Evolutionary conservation across 2,888 invertebrate species (phyloP).

Genomic region (Autographa gamma): DNA sequence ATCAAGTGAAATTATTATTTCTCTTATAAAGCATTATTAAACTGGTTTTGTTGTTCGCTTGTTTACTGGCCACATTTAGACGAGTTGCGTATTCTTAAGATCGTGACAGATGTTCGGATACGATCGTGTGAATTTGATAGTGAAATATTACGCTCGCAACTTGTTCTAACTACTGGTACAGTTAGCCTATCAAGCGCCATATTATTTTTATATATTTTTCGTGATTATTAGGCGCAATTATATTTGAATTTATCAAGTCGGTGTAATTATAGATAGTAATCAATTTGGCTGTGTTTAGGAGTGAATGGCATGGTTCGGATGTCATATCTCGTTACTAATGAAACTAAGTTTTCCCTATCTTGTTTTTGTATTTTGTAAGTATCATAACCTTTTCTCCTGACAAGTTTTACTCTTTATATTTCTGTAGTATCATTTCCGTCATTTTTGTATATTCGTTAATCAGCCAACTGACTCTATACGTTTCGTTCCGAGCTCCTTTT

Average conservation of each 20-base stretch:
- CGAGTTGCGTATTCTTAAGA: conserved; percentile 82
- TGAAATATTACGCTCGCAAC: conserved; percentile 82
- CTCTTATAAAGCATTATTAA: neutral
- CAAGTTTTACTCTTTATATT: too few relatives aligned
- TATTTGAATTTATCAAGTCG: conserved; percentile 14
- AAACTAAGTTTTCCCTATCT: too few relatives aligned
- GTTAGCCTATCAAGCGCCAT: conserved; percentile 60
- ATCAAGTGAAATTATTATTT: too few relatives aligned
- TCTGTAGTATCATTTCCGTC: too few relatives aligned
- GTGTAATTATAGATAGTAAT: conserved; percentile 23
- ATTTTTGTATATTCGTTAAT: too few relatives aligned
- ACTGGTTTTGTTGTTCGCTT: conserved; percentile 40
- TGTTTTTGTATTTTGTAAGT: too few relatives aligned
- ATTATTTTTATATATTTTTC: conserved; percentile 23
- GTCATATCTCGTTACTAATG: conserved; percentile 19
- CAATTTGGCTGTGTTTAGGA: conserved; percentile 22
- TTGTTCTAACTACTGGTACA: conserved; percentile 77
- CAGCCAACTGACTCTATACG: too few relatives aligned
- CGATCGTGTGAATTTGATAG: conserved; percentile 88
- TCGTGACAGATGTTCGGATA: conserved; percentile 86
- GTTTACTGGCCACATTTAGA: conserved; percentile 68
- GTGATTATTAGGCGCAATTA: conserved; percentile 22
- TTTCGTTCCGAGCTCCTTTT: too few relatives aligned
- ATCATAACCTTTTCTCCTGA: too few relatives aligned
- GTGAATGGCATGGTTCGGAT: conserved; percentile 27